Evolutionary conservation across 23 tunicate genomes (phyloP).

Genomic region (Diplosoma virens): DNA sequence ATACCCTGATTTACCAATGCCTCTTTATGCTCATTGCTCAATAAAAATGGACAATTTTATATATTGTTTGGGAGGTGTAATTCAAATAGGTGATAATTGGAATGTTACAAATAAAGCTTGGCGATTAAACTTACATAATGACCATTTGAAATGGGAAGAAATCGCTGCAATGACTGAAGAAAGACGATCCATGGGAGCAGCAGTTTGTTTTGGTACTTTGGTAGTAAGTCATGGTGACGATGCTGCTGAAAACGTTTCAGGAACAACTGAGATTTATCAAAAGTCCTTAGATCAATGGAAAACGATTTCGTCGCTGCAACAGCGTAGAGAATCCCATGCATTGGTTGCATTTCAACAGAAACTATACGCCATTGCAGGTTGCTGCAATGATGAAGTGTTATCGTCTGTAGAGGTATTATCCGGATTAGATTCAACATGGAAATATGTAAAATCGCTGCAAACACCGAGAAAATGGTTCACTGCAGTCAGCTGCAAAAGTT

Average conservation of each 20-base stretch:
- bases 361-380: not conserved
- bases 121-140: not conserved
- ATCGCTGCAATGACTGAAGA: not conserved
- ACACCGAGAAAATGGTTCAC: too few relatives aligned
- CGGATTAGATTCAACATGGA: too few relatives aligned
- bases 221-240: not conserved
- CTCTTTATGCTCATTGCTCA: not conserved
- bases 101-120: not conserved
- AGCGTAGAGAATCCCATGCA: not conserved
- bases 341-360: not conserved
- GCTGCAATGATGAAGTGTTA: too few relatives aligned
- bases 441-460: too few relatives aligned
- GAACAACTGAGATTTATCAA: not conserved
- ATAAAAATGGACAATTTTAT: not conserved
- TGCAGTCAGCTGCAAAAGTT: too few relatives aligned
- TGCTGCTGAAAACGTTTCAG: not conserved
- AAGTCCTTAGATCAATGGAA: not conserved
- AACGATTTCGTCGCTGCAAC: not conserved
- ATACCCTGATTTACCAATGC: not conserved
- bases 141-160: not conserved
- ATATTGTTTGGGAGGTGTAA: not conserved
- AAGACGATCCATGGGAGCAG: not conserved
- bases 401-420: too few relatives aligned
- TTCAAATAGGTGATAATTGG: not conserved
- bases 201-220: not conserved